A percentile compares a stretch with the other conserved stretches of the same genome.
Conservation (phyloP, 1,140 invertebrate genomes). For the Liolophura sinensis region DNA sequence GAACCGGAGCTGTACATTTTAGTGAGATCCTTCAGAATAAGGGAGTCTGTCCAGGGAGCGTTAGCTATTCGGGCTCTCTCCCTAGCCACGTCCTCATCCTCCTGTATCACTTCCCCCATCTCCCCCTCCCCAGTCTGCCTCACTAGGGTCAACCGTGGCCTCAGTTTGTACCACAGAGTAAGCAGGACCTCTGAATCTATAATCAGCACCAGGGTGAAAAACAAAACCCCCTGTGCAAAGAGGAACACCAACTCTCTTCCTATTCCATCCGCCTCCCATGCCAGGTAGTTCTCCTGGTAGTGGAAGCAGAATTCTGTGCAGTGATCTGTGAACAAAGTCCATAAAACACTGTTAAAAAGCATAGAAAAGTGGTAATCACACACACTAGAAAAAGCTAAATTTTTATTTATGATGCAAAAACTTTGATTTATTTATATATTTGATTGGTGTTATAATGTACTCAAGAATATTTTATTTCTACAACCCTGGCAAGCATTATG, state of each 20-base stretch:
- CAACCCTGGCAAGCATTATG: too few relatives aligned
- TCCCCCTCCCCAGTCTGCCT: background rate
- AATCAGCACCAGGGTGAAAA: slow-evolving; percentile 60
- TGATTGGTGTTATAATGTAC: too few relatives aligned
- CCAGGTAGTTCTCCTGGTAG: slow-evolving; percentile 59
- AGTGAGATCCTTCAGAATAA: slow-evolving; percentile 52
- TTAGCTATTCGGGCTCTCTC: slow-evolving; percentile 29
- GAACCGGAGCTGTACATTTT: slow-evolving; percentile 64
- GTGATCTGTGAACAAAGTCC: slow-evolving; percentile 25
- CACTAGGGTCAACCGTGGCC: background rate
- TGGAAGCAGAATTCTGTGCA: slow-evolving; percentile 45
- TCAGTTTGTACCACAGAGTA: slow-evolving; percentile 18
- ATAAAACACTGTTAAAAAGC: background rate
- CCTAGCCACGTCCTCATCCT: slow-evolving; percentile 39
- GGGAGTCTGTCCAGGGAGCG: slow-evolving; percentile 12
- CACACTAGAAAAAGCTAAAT: background rate
- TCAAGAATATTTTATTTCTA: too few relatives aligned
- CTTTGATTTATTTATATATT: too few relatives aligned
- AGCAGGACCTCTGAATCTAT: slow-evolving; percentile 57
- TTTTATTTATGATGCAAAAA: too few relatives aligned
- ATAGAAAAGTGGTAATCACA: too few relatives aligned
- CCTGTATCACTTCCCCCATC: slow-evolving; percentile 18
- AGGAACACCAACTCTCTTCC: slow-evolving; percentile 65
- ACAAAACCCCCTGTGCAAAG: slow-evolving; percentile 62
- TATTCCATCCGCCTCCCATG: slow-evolving; percentile 61